phyloP scores from a whole-genome alignment of 2,113 vertebrate genomes.

The Mesoclemmys tuberculata region DNA sequence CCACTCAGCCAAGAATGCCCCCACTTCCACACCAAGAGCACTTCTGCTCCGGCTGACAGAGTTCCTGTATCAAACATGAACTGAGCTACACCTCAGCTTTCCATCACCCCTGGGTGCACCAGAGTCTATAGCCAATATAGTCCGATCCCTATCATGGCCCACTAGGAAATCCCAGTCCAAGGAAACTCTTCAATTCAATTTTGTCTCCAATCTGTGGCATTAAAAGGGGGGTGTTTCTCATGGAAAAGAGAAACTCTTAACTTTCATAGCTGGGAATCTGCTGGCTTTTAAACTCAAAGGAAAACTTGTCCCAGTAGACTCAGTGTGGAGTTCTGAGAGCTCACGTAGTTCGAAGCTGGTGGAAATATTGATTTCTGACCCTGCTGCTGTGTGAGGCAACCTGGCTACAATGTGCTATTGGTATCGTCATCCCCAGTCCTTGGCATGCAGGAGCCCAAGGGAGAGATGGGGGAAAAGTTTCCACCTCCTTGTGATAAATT shows the following conservation, averaged over 20 bases:
- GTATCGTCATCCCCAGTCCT: constrained; percentile 2
- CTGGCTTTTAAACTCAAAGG: constrained; percentile 14
- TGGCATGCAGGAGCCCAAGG: not conserved
- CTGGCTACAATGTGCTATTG: not conserved
- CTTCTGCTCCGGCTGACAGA: not conserved
- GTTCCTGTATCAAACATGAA: not conserved
- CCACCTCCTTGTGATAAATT: not conserved
- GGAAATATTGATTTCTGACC: constrained; percentile 17
- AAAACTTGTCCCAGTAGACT: constrained; percentile 1
- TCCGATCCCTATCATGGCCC: not conserved
- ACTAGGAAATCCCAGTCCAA: not conserved
- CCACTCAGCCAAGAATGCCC: not conserved
- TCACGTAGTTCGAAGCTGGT: not conserved
- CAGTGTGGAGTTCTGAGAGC: constrained; percentile 1
- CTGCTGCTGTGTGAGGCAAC: not conserved
- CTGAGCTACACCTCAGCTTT: not conserved
- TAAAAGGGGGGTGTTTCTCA: not conserved
- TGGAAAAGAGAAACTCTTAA: not conserved
- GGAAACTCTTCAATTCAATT: not conserved
- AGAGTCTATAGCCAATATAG: not conserved
- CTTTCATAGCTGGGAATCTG: not conserved
- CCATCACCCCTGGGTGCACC: not conserved
- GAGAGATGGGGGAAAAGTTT: constrained; percentile 19
- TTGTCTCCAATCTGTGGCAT: not conserved
- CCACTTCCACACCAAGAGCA: not conserved